Percentiles rank a stretch among this genome's conserved stretches.
Evolutionary conservation across 1,140 invertebrate genomes (phyloP).

Genomic region (Chironomus striatipennis): DNA sequence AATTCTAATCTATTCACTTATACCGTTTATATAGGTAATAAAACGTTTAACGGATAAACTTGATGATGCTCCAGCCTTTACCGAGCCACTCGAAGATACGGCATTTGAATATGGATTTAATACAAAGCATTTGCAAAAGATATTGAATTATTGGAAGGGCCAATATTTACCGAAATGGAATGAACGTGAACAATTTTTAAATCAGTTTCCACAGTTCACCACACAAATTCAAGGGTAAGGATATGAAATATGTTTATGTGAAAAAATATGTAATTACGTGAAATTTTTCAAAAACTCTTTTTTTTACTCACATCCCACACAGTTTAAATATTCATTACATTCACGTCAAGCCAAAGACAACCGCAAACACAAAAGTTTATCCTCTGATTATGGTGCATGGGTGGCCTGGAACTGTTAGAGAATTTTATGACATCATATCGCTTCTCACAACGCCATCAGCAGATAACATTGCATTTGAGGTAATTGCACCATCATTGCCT

Average conservation of each 20-base stretch:
- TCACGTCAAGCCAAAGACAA: slow-evolving; percentile 46
- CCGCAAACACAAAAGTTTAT: slow-evolving; percentile 45
- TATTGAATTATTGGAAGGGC: slow-evolving; percentile 63
- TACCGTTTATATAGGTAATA: slow-evolving; percentile 43
- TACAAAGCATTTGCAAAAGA: slow-evolving; percentile 51
- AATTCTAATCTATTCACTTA: slow-evolving; percentile 6
- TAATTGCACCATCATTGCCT: slow-evolving; percentile 70
- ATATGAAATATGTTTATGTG: neutral
- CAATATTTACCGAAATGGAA: slow-evolving; percentile 60
- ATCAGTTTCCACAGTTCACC: slow-evolving; percentile 63
- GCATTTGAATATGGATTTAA: slow-evolving; percentile 74
- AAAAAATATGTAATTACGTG: slow-evolving; percentile 7
- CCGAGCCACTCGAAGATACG: slow-evolving; percentile 53
- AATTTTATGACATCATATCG: slow-evolving; percentile 76
- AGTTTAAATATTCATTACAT: slow-evolving; percentile 68
- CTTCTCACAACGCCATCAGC: slow-evolving; percentile 50
- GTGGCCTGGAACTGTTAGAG: slow-evolving; percentile 82
- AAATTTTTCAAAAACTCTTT: neutral
- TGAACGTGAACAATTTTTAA: slow-evolving; percentile 55
- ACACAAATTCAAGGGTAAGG: slow-evolving; percentile 55
- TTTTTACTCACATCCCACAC: slow-evolving; percentile 22
- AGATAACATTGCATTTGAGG: slow-evolving; percentile 63
- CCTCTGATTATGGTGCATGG: slow-evolving; percentile 75
- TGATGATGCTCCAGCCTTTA: slow-evolving; percentile 44
- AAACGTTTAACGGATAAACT: slow-evolving; percentile 53